phyloP scores from a whole-genome alignment of 1,140 invertebrate species.

The Hylaeus volcanicus region DNA sequence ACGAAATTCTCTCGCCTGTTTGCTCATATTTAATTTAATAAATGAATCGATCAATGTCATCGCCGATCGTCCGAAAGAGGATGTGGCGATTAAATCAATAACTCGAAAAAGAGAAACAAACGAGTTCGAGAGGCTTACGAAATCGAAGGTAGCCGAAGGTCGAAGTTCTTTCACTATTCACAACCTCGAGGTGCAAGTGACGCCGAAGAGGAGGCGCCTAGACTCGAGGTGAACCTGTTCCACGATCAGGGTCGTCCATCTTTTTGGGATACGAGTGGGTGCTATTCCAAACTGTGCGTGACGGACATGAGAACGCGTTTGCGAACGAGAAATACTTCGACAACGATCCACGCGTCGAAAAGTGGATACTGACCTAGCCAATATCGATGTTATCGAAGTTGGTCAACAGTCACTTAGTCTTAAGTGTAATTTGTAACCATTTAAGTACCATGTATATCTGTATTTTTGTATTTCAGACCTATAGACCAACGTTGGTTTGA shows the following conservation, averaged over 20 bases:
- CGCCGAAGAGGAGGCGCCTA: not conserved
- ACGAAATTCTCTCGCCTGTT: too few relatives aligned
- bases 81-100: not conserved
- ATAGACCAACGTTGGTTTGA: too few relatives aligned
- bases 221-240: constrained; percentile 24
- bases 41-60: too few relatives aligned
- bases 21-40: too few relatives aligned
- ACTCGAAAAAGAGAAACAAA: not conserved
- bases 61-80: too few relatives aligned
- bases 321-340: not conserved
- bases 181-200: not conserved
- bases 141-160: not conserved
- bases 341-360: too few relatives aligned
- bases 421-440: too few relatives aligned
- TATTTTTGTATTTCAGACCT: too few relatives aligned
- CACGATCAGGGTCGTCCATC: constrained; percentile 2
- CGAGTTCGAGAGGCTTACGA: not conserved
- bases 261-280: too few relatives aligned
- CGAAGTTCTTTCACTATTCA: not conserved
- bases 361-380: not conserved
- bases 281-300: not conserved
- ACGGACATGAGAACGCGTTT: not conserved
- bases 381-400: not conserved
- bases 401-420: not conserved
- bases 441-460: too few relatives aligned